phyloP scores from a whole-genome alignment of 2,888 invertebrate genomes.

The Scrobipalpa costella region DNA sequence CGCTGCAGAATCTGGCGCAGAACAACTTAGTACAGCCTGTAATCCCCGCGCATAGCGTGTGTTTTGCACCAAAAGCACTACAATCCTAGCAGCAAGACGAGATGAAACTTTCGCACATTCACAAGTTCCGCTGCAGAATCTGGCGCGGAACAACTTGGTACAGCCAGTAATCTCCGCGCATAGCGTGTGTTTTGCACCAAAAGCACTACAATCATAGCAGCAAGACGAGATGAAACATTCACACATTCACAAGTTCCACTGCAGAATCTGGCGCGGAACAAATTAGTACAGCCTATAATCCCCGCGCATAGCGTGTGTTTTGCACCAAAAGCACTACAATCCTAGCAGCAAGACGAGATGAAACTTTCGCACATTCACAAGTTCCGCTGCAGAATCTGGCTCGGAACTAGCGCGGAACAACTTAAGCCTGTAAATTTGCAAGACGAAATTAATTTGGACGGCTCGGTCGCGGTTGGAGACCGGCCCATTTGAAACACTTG shows the following conservation, averaged over 20 bases:
- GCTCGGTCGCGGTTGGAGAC: conserved; percentile 46
- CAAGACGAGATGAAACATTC: not conserved
- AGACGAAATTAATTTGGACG: conserved; percentile 65
- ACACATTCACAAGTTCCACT: too few species aligned
- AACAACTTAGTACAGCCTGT: conserved; percentile 56
- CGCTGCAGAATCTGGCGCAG: conserved; percentile 46
- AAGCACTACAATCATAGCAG: too few species aligned
- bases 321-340: conserved; percentile 18
- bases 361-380: conserved; percentile 51
- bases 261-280: conserved; percentile 54
- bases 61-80: too few species aligned
- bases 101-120: too few species aligned
- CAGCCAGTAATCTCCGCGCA: conserved; percentile 61
- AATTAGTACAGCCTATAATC: not conserved
- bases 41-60: too few species aligned
- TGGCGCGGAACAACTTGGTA: conserved; percentile 50
- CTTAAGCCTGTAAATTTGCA: conserved; percentile 64
- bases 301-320: not conserved
- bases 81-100: too few species aligned
- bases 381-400: conserved; percentile 51
- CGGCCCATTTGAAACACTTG: conserved; percentile 42
- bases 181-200: too few species aligned
- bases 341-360: conserved; percentile 27
- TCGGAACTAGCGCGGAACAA: conserved; percentile 49
- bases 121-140: too few species aligned